Base-by-base conservation (phyloP, 2,113 vertebrate genomes). In the Balaeniceps rex region DNA sequence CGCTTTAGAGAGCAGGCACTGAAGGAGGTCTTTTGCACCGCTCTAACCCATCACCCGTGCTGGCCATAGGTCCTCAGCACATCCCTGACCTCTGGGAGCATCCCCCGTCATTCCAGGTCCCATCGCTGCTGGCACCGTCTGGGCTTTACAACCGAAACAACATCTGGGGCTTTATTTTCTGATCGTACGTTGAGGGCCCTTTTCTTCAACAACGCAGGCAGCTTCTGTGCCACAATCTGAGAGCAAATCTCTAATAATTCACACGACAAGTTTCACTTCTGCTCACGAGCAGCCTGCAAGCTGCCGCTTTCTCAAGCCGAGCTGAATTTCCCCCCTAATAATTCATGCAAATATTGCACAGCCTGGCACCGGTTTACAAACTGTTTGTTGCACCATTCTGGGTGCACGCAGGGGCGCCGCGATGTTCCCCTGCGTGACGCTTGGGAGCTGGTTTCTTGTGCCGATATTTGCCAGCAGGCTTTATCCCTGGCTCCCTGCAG, bases 221-320 rank as follows among this genome's bases (percentile, higher is more conserved):
- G 86, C 34, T 81, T 42, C 90, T 64, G 76, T 2, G 22, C 75
- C 71, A 17, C 47, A 47, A 46, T 21, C 33, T 2, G 63, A 42
- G 25, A 84, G 65, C 72, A 52, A 58, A 87, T 19, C 83, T 81
- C 86, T 76, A 71, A 87, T 46, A 71, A 83, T 61, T 81, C 42
- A 44, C 69, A 22, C 54, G 3, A 38, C 5, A 38, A 93, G 95
- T 92, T 96, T 95, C 83, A 33, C 91, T 92, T 93, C 88, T 84
- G 63, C 87, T 85, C 44, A 1, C 4, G 4, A 94, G 69, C 91
- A 87, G 80, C 77, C 81, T 57, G 79, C 11, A n/a, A 71, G 54
- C 79, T 88, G 88, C 71, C 83, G 88, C 80, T 92, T 81, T 84
- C 90, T 87, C 86, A 95, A 46, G 83, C 91, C 57, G 72, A 78